Evolutionary conservation across 2,797 vertebrate genomes (phyloP), one percentile per base, ranked within the genome.

Genomic region (Parotocinclus haroldoi): DNA sequence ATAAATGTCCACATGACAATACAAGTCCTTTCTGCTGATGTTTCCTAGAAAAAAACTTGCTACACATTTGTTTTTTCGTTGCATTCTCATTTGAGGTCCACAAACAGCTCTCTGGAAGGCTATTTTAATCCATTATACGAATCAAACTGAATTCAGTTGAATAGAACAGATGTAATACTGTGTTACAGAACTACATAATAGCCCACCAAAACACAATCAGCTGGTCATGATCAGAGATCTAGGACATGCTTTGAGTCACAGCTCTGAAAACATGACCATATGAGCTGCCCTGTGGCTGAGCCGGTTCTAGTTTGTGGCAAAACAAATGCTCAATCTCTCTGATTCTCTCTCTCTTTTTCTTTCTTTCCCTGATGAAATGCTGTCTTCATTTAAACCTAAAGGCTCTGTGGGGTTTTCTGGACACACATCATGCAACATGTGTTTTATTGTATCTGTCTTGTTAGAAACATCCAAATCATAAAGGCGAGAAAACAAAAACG

Each of bases 371-470:
- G 50, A 64, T 10, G 55, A 59, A 63, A 62, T 27, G 39, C 59
- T 58, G 18, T 68, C 57, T 45, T 55, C 49, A 76, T 72, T n/a
- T 63, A 70, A 62, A 16, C 14, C 38, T 39, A 37, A 51, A 36
- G 39, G 38, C 46, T 40, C 19, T 16, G 14, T 10, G 48, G n/a
- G 39, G 45, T 16, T 45, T 44, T 59, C 16, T 62, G 55, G 46
- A 68, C 51, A 57, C 53, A 60, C 63, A 65, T 71, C 77, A 72
- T 72, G 36, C 44, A 62, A 63, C 48, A 66, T 67, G 18, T 68
- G 58, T 18, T 71, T 76, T 68, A 69, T 65, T 73, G 79, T 78
- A 81, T 80, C 77, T 51, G 61, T 39, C 64, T 61, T 46, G 53
- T 57, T 68, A 68, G 59, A 68, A 50, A 57, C 14, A 61, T 67